phyloP scores from a whole-genome alignment of 2,113 vertebrate species.

The Cygnus atratus region DNA sequence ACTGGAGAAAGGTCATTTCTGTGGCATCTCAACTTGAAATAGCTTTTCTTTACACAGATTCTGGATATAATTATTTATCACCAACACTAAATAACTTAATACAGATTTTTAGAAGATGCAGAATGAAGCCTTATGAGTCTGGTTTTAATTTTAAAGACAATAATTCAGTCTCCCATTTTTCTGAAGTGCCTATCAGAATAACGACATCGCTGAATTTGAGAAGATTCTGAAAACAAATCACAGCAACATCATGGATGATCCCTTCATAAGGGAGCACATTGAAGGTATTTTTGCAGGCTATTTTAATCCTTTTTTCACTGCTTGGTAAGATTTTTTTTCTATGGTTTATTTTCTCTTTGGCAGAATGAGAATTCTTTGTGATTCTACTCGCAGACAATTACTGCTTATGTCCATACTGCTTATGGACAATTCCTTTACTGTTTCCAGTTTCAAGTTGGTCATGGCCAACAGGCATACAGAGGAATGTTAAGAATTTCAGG shows the following conservation, averaged over 20 bases:
- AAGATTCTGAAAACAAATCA: conserved; percentile 99
- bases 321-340: background rate
- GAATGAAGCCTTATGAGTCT: background rate
- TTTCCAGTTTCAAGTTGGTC: background rate
- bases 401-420: background rate
- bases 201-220: conserved; percentile 99
- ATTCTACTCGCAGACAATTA: background rate
- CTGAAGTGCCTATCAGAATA: conserved; percentile 98
- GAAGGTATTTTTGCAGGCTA: conserved; percentile 82
- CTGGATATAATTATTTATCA: background rate
- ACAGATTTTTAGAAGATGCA: background rate
- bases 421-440: background rate
- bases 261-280: conserved; percentile 98
- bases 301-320: background rate
- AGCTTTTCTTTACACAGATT: background rate
- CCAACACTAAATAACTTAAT: background rate
- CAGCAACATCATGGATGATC: conserved; percentile 99
- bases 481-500: background rate
- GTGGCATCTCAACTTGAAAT: background rate
- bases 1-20: background rate
- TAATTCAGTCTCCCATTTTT: background rate
- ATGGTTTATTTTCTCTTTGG: background rate
- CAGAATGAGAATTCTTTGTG: background rate
- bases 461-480: background rate
- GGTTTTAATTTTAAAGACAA: conserved; percentile 1